Conservation (phyloP, 2,113 vertebrate genomes). For the Felis catus region F.catus_Fca126_mat1.0 CM031416.1:38187001-38187500, state of each 20-base stretch:
- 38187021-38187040: neutral
- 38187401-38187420: too few species aligned
- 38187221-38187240: neutral
- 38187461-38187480: neutral
- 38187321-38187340: neutral
- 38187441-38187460: neutral
- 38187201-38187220: neutral
- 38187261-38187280: neutral
- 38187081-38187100: neutral
- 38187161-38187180: neutral
- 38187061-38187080: neutral
- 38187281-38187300: neutral
- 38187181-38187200: neutral
- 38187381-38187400: neutral
- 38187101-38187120: neutral
- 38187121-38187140: neutral
- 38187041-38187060: conserved; percentile 53
- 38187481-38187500: neutral
- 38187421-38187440: neutral
- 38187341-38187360: neutral
- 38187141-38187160: neutral
- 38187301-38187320: neutral
- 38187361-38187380: neutral
- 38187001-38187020: conserved; percentile 21
- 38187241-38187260: neutral